Conservation (phyloP, 2,888 invertebrate species). For the Andrena flavipes region DNA sequence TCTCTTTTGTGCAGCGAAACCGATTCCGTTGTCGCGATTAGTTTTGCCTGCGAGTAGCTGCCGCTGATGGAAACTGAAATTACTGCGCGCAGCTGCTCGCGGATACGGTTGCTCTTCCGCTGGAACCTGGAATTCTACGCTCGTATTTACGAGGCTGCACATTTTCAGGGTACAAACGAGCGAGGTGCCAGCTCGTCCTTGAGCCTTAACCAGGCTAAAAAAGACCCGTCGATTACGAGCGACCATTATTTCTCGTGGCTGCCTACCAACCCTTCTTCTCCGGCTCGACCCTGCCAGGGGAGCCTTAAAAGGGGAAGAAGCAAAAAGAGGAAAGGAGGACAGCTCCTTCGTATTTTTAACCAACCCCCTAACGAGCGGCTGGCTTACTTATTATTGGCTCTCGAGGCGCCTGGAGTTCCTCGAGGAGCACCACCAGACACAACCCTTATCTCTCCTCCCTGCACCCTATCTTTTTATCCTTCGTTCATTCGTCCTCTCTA, state of each 20-base stretch:
- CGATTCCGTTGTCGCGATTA: conserved; percentile 5
- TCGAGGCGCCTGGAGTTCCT: conserved; percentile 62
- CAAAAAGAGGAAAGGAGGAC: conserved; percentile 36
- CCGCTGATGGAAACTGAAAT: no score
- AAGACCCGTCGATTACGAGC: conserved; percentile 66
- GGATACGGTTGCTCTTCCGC: no score
- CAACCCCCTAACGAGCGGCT: conserved; percentile 70
- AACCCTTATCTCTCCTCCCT: conserved; percentile 37
- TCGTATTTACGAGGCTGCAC: conserved; percentile 44
- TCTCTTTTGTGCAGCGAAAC: conserved; percentile 12
- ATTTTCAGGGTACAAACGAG: conserved; percentile 38
- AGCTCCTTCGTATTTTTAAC: conserved; percentile 69
- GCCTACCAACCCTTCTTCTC: conserved; percentile 61
- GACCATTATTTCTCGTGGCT: conserved; percentile 63
- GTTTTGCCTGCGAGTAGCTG: no score
- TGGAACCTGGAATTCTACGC: no score
- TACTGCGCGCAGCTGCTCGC: no score
- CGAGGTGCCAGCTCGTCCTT: conserved; percentile 55
- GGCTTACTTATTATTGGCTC: conserved; percentile 74
- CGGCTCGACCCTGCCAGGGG: conserved; percentile 20
- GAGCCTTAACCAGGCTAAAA: conserved; percentile 55
- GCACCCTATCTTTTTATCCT: conserved; percentile 15
- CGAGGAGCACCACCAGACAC: conserved; percentile 50
- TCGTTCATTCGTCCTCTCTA: conserved; percentile 32
- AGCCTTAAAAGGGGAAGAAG: conserved; percentile 35